Conservation (phyloP, 2,113 vertebrate species). For the Podocnemis expansa region DNA sequence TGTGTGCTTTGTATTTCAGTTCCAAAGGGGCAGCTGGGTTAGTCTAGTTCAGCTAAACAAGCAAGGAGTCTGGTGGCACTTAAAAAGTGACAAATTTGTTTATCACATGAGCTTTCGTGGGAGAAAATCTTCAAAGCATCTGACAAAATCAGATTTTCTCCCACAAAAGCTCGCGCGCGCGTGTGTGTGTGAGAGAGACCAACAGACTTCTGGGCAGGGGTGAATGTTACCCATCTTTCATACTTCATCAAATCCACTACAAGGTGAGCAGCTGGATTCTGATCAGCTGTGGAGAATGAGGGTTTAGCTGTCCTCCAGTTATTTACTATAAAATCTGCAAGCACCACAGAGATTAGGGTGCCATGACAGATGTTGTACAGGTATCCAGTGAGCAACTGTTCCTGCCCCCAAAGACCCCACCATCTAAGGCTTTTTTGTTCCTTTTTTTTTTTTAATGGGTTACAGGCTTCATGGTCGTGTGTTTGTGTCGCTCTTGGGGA, state of each 20-base stretch:
- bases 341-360: background rate
- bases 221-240: background rate
- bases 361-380: background rate
- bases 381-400: background rate
- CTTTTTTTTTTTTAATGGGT: background rate
- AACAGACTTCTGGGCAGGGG: background rate
- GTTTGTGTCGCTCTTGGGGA: background rate
- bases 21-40: no score
- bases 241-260: background rate
- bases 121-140: no score
- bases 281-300: background rate
- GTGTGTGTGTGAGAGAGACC: no score
- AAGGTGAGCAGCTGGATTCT: background rate
- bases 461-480: background rate
- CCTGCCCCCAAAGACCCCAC: background rate
- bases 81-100: no score
- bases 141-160: no score
- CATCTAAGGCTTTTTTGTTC: background rate
- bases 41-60: no score
- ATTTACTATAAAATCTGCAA: background rate
- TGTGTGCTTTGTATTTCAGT: no score
- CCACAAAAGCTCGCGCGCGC: no score
- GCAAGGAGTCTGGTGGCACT: no score
- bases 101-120: no score
- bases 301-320: background rate